Evolutionary conservation across 2,888 invertebrate species (phyloP).

Genomic region (Chrysodeixis includens): DNA sequence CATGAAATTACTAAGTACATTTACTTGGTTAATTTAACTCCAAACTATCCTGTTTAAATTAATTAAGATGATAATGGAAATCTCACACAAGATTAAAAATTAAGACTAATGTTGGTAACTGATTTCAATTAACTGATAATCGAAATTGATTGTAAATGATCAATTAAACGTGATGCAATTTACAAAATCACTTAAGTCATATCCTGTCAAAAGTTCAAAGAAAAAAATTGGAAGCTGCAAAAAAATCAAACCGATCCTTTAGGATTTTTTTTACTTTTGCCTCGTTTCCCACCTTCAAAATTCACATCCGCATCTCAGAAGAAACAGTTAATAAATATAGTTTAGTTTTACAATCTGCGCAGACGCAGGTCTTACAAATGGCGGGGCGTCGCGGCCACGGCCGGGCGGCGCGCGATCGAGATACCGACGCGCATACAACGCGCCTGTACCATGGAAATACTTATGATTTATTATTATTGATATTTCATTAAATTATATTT

Average conservation of each 20-base stretch:
- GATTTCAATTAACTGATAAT: no score
- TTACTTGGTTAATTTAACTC: no score
- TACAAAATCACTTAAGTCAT: no score
- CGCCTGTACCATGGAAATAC: conserved; percentile 17
- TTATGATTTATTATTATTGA: conserved; percentile 40
- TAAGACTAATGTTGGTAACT: no score
- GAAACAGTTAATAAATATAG: conserved; percentile 58
- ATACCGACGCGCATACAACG: conserved; percentile 56
- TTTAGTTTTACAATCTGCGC: conserved; percentile 50
- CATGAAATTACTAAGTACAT: no score
- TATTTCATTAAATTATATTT: conserved; percentile 10
- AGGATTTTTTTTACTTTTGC: not conserved
- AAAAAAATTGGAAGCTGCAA: no score
- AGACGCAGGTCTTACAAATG: conserved; percentile 63
- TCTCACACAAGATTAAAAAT: no score
- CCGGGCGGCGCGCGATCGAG: conserved; percentile 57
- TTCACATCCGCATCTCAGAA: conserved; percentile 32
- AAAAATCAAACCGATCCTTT: not conserved
- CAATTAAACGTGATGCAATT: no score
- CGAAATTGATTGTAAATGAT: no score
- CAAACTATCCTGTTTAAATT: no score
- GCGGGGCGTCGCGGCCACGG: conserved; percentile 61
- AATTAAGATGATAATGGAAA: no score
- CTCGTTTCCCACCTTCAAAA: conserved; percentile 17
- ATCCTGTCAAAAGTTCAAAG: no score